A percentile compares a stretch with the other conserved stretches of the same genome.
Evolutionary conservation across 2,113 vertebrate genomes (phyloP).

Genomic region (Clarias gariepinus): DNA sequence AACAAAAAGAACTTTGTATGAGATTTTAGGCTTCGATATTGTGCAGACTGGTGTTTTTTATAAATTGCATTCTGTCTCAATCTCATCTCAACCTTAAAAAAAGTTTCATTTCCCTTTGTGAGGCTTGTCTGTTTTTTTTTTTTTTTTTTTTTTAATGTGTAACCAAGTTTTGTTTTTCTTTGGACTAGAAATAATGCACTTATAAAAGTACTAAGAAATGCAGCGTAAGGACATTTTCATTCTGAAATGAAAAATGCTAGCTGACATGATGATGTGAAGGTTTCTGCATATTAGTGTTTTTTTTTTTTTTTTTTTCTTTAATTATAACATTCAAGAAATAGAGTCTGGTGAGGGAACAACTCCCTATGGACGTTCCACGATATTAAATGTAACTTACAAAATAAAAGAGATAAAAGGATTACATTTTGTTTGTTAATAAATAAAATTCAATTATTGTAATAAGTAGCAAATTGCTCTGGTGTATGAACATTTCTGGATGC

Average conservation of each 20-base stretch:
- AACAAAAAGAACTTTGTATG: neutral
- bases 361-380: neutral
- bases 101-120: neutral
- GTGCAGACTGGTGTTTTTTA: neutral
- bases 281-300: too few relatives aligned
- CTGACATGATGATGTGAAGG: too few relatives aligned
- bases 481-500: neutral
- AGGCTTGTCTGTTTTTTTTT: too few relatives aligned
- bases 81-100: neutral
- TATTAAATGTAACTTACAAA: neutral
- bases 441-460: neutral
- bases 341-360: neutral
- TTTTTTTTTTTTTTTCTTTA: too few relatives aligned
- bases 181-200: neutral
- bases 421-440: neutral
- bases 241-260: neutral
- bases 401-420: too few relatives aligned
- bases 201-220: neutral
- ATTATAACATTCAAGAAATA: neutral
- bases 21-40: neutral
- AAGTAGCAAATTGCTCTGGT: neutral
- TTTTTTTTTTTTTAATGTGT: neutral
- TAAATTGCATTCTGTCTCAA: neutral
- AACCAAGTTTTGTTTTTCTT: neutral
- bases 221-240: neutral